Percentiles rank a stretch among this genome's conserved stretches.
Evolutionary conservation across 1,140 invertebrate species (phyloP).

Genomic region (Bombus waltoni): DNA sequence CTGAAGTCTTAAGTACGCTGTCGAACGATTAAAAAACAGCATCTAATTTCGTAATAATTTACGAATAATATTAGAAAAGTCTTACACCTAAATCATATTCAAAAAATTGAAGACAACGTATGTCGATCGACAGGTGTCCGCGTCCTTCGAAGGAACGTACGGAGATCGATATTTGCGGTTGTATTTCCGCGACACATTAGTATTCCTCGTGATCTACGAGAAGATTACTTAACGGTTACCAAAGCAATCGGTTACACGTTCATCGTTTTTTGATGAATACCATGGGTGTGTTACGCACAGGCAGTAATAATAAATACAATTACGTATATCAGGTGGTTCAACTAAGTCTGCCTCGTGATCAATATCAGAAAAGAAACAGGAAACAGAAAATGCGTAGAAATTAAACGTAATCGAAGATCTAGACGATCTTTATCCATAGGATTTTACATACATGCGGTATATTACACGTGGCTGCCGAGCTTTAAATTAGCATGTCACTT

Average conservation of each 20-base stretch:
- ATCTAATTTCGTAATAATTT: too few relatives aligned
- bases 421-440: background rate
- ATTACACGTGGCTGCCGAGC: too few relatives aligned
- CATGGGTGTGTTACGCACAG: background rate
- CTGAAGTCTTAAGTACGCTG: too few relatives aligned
- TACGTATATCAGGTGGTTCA: background rate
- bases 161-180: conserved; percentile 25
- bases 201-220: conserved; percentile 33
- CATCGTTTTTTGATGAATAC: conserved; percentile 16
- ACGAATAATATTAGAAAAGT: too few relatives aligned
- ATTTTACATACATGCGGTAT: too few relatives aligned
- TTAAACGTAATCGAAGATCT: background rate
- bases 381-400: background rate
- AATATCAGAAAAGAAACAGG: background rate
- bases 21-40: too few relatives aligned
- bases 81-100: background rate
- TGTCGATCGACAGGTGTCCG: too few relatives aligned
- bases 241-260: conserved; percentile 31
- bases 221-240: conserved; percentile 54
- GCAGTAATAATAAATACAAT: background rate
- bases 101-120: background rate
- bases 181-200: conserved; percentile 37
- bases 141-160: background rate
- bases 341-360: background rate
- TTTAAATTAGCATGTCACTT: background rate